Evolutionary conservation across 2,888 invertebrate species (phyloP), one percentile per base, ranked within the genome.

Genomic region (Chromoteleia sp.): DNA sequence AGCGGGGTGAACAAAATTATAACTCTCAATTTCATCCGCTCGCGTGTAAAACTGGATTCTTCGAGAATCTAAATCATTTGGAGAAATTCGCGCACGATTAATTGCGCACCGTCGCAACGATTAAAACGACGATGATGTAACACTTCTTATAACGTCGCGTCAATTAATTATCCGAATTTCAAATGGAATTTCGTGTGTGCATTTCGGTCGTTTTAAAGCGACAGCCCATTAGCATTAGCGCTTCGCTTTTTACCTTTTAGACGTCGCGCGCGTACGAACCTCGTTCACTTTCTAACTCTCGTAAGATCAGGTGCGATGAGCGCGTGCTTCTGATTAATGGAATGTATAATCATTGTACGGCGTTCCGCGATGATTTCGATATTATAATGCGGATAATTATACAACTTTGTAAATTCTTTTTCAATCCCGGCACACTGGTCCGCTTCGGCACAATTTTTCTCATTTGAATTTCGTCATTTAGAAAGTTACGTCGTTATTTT

Each of bases 241-340:
- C 0, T 25, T 52, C 54, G 67, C 17, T 39, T 67, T 54, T 63
- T 63, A 48, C 30, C 41, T 67, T 54, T 67, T 25, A 21, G 15
- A 15, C 21, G 1, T 48, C 33, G 7, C 15, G 5, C 5, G 6
- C 17, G 0, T n/a, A 33, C 17, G 33, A 48, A 63, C 19, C 14
- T 50, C 39, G 41, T n/a, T 67, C 21, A 68, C 68, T 68, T 68
- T 68, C 68, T 68, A 70, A 70, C 68, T 70, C 68, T 70, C 43
- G 30, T 70, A 58, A 70, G 68, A 70, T 70, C 68, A 70, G 56
- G 56, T 70, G 67, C 52, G 67, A 67, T 52, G 67, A 67, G 39
- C 67, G 54, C 43, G 54, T 68, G 67, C 43, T 68, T 68, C 54
- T 43, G 45, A 58, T 58, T 48, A 58, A 70, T 70, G 56, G 48